Base-by-base conservation (phyloP, 2,797 vertebrate species). In the Mus caroli region DNA sequence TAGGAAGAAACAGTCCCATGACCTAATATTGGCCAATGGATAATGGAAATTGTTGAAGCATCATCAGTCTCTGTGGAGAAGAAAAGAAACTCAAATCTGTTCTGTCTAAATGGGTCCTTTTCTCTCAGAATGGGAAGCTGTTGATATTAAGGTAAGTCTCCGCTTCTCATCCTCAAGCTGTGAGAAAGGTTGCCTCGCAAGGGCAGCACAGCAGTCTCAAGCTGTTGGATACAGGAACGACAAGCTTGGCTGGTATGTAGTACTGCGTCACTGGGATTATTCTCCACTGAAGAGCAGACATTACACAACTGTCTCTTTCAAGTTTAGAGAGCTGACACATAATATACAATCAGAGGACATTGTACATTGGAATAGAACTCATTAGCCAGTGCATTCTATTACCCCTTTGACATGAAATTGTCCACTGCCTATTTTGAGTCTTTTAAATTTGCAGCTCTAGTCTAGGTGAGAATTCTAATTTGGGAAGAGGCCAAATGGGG, bases 261-360 rank as follows among this genome's bases (percentile, higher is more conserved):
- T 11, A 88, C 88, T 90, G 10, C 71, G 43, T 91, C 96, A 94
- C 96, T 96, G 94, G 95, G 82, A 97, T 97, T 95, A 88, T 64
- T 95, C 95, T 85, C 97, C 94, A 94, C 95, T 97, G 96, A 95
- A 94, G 93, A 95, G 91, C 94, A 97, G 97, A 86, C 86, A 76
- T 94, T 87, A 96, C 75, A 94, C 92, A 96, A 96, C 82, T 83
- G 85, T 96, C 80, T 95, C 96, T 97, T 97, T 97, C 96, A 97
- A 94, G 87, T 95, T 84, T 92, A 69, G 85, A 77, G 84, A 22
- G 84, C 34, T 93, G 60, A 94, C 89, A 43, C 43, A 90, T 3
- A 5, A 82, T 94, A 89, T 28, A 96, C 60, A 97, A 94, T 96
- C 94, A 88, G 69, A 91, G 91, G 37, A 58, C 86, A 90, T 96